These are phyloP conservation scores for Thomomys bottae DNA, from an alignment of 2,113 vertebrate genomes.

Conservation along the genomic window DNA sequence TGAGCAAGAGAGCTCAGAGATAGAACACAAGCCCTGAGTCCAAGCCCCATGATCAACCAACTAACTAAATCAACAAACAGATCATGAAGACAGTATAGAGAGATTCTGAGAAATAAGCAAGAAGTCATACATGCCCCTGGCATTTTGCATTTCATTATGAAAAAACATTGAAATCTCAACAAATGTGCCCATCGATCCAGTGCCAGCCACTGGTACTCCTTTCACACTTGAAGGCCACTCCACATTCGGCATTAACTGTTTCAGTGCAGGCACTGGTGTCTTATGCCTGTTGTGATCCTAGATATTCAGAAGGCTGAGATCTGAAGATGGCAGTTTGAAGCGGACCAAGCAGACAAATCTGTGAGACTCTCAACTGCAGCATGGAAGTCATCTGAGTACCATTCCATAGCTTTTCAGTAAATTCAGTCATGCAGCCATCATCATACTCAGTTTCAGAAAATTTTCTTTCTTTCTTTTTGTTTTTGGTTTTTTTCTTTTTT, in stretches of 20 bases:
- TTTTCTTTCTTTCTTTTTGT: no score
- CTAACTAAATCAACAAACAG: no score
- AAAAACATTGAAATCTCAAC: not conserved
- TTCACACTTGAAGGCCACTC: not conserved
- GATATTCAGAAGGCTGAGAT: no score
- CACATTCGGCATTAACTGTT: not conserved
- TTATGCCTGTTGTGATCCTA: no score
- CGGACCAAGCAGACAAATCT: no score
- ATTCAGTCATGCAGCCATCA: not conserved
- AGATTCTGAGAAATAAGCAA: not conserved
- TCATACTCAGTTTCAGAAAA: slow-evolving; percentile 16
- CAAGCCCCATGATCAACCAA: no score
- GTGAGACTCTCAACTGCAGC: no score
- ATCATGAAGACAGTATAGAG: not conserved
- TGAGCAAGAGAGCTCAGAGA: no score
- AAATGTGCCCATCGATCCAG: not conserved
- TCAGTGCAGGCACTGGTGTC: not conserved
- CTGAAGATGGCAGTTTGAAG: no score
- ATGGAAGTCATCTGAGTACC: not conserved
- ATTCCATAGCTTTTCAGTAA: not conserved
- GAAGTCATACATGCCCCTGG: not conserved
- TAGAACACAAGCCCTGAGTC: no score
- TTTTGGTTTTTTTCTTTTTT: no score
- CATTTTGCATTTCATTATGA: slow-evolving; percentile 26
- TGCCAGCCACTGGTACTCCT: no score